Evolutionary conservation across 2,113 vertebrate genomes (phyloP), one percentile per base, ranked within the genome.

Genomic region (Galeopterus variegatus): DNA sequence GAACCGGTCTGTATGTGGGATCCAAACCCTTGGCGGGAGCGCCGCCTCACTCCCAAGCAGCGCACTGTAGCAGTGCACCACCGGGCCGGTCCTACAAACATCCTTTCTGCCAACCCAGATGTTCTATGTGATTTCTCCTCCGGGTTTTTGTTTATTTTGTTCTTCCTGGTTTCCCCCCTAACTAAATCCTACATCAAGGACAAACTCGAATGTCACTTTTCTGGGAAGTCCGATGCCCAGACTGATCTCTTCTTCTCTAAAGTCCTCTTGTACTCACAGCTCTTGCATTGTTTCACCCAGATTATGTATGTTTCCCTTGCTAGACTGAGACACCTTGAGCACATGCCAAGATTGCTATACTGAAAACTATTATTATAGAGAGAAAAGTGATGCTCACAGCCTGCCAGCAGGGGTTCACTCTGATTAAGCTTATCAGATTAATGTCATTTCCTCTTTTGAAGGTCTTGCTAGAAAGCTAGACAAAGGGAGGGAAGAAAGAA

Each of bases 371-470:
- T 45, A 54, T 62, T 60, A 21, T 8, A 60, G 79, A 83, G 72
- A 77, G 36, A 28, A n/a, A 64, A 24, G 62, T 84, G 85, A 77
- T 56, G 5, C 17, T 64, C 24, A 3, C 72, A 85, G 70, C 19
- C 70, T 54, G 52, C 48, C 80, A 72, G 12, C n/a, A 36, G n/a
- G 45, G 14, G 26, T 54, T 45, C 85, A 45, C 52, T 64, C 19
- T 41, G 90, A 93, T 48, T 45, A 54, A 89, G 45, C 62, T 15
- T 64, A 67, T 81, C 56, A 13, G 75, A 56, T 65, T 73, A n/a
- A 70, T 83, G 21, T 28, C 64, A 36, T 77, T 77, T 93, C 72
- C 83, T 93, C 52, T 58, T 31, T 23, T 64, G 91, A 48, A 93
- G 45, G 81, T 28, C 9, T 89, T 77, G 21, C 86, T 72, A 48